Percentiles rank a stretch among this genome's conserved stretches.
phyloP scores from a whole-genome alignment of 2,888 invertebrate species.

The Automeris io region DNA sequence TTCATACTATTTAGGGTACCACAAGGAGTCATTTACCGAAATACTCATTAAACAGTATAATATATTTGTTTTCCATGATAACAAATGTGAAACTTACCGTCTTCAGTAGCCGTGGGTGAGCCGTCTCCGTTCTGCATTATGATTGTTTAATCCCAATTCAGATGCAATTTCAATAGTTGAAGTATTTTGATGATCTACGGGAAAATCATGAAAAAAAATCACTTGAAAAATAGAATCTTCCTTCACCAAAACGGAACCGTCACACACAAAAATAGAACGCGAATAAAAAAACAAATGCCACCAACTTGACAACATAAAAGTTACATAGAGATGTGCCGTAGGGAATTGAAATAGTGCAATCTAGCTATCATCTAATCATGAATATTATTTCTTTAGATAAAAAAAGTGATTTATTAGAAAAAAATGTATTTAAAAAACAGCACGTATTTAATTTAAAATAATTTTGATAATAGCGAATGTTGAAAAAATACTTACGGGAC shows the following conservation, averaged over 20 bases:
- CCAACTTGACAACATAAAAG: constrained; percentile 38
- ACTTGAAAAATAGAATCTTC: constrained; percentile 53
- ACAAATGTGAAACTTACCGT: constrained; percentile 57
- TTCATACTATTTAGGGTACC: too few species aligned
- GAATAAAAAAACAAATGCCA: constrained; percentile 70
- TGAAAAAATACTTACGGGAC: too few species aligned
- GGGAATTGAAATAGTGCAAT: neutral
- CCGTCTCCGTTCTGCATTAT: constrained; percentile 74
- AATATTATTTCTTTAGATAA: too few species aligned
- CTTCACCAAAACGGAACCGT: constrained; percentile 64
- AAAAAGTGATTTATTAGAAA: too few species aligned
- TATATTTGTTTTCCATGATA: constrained; percentile 50
- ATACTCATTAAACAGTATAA: constrained; percentile 46
- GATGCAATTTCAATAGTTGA: constrained; percentile 43
- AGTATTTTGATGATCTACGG: constrained; percentile 46
- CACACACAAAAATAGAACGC: constrained; percentile 77
- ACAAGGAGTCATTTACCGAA: too few species aligned
- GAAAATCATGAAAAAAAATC: constrained; percentile 62
- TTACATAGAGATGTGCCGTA: constrained; percentile 12
- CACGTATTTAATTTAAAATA: too few species aligned
- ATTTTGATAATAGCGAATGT: too few species aligned
- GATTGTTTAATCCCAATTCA: constrained; percentile 52
- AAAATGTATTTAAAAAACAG: too few species aligned
- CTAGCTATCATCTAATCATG: too few species aligned
- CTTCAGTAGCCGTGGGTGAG: constrained; percentile 51